These are phyloP conservation scores for Cyprinus carpio DNA, from an alignment of 2,113 vertebrate genomes.

Conservation along the genomic window DNA sequence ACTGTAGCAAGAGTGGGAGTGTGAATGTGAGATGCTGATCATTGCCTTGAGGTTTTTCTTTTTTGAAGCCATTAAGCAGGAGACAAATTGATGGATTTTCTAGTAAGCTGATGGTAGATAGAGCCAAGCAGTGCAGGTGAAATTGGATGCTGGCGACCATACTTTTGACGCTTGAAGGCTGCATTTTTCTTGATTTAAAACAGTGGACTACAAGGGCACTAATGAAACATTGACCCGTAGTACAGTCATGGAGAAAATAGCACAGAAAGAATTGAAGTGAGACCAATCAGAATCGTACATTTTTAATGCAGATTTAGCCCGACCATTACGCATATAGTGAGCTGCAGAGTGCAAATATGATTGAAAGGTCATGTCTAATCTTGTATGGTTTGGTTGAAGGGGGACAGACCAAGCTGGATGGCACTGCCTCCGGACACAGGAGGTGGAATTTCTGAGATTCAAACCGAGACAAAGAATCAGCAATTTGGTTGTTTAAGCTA, in stretches of 20 bases:
- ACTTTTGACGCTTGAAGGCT: not conserved
- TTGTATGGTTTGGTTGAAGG: not conserved
- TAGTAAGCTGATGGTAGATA: too few species aligned
- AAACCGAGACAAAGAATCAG: not conserved
- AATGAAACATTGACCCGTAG: too few species aligned
- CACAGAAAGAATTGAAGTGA: too few species aligned
- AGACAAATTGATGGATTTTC: too few species aligned
- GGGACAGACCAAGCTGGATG: not conserved
- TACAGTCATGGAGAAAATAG: too few species aligned
- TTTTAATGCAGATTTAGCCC: not conserved
- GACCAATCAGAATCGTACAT: not conserved
- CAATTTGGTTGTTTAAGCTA: not conserved
- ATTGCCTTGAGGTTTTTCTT: too few species aligned
- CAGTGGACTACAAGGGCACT: too few species aligned
- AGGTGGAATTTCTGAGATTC: not conserved
- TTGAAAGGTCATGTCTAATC: not conserved
- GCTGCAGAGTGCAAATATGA: not conserved
- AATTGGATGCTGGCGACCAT: not conserved
- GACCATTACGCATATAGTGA: not conserved
- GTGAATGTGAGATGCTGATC: too few species aligned
- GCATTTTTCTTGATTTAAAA: not conserved
- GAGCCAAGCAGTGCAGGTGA: not conserved
- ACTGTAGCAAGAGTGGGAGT: too few species aligned
- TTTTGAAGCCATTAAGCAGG: too few species aligned
- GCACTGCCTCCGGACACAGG: not conserved